Evolutionary conservation across 2,113 vertebrate species (phyloP).

Genomic region (Carassius auratus): DNA sequence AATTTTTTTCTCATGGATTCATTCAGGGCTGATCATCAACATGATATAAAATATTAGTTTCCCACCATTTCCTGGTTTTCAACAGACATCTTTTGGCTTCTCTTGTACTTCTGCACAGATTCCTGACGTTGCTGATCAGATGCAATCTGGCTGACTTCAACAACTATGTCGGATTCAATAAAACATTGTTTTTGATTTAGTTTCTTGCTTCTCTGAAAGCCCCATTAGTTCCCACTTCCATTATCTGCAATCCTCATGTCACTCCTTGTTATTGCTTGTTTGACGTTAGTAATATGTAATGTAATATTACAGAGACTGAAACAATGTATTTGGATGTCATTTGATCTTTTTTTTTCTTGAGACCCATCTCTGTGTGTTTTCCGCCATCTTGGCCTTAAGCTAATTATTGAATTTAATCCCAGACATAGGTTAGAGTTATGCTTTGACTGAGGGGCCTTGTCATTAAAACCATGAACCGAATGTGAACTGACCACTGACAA

Average conservation of each 20-base stretch:
- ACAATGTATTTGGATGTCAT: constrained; percentile 29
- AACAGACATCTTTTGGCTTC: constrained; percentile 6
- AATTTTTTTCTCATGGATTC: constrained; percentile 26
- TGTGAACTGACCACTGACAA: constrained; percentile 60
- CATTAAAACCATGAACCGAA: constrained; percentile 65
- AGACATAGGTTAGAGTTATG: constrained; percentile 28
- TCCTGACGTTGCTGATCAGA: background rate
- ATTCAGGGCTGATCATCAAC: constrained; percentile 32
- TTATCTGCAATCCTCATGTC: constrained; percentile 43
- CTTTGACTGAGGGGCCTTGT: constrained; percentile 35
- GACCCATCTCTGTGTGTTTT: constrained; percentile 6
- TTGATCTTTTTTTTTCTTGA: constrained; percentile 25
- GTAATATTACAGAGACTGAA: constrained; percentile 20
- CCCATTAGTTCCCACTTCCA: background rate
- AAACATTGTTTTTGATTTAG: background rate
- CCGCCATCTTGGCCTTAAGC: background rate
- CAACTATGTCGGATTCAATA: background rate
- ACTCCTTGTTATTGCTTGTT: constrained; percentile 38
- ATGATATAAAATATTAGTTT: constrained; percentile 50
- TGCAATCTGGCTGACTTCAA: background rate
- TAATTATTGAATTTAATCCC: constrained; percentile 57
- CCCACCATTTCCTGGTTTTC: constrained; percentile 14
- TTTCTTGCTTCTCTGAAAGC: background rate
- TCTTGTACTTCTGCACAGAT: constrained; percentile 16
- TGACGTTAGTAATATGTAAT: constrained; percentile 48